Percentiles rank a stretch among this genome's conserved stretches.
Evolutionary conservation across 2,797 vertebrate species (phyloP).

Genomic region (Cyclura pinguis): DNA sequence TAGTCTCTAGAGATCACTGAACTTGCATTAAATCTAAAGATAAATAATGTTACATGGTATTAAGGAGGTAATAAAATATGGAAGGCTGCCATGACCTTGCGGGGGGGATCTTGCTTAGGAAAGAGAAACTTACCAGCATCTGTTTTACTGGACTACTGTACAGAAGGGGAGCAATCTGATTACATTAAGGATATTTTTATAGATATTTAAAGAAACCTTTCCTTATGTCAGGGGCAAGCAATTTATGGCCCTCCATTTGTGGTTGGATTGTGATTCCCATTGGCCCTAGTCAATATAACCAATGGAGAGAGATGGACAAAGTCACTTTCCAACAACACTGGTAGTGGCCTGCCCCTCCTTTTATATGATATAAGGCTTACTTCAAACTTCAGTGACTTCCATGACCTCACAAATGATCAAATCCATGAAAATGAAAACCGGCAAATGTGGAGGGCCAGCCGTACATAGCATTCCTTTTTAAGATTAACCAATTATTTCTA

Average conservation of each 20-base stretch:
- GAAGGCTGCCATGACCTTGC: conserved; percentile 18
- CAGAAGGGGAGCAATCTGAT: background rate
- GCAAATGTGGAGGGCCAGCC: too few relatives aligned
- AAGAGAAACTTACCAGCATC: background rate
- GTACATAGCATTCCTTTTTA: background rate
- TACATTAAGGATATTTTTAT: background rate
- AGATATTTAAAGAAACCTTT: background rate
- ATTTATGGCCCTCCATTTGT: background rate
- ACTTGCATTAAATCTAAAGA: conserved; percentile 37
- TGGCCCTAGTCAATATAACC: background rate
- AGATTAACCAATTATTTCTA: background rate
- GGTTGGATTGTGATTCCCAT: background rate
- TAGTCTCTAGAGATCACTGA: conserved; percentile 42
- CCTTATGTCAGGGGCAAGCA: background rate
- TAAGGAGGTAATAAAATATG: background rate
- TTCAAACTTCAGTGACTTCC: background rate
- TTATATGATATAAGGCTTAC: background rate
- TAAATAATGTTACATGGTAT: conserved; percentile 29
- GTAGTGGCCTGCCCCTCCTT: background rate
- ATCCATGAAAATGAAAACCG: too few relatives aligned
- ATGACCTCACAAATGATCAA: too few relatives aligned
- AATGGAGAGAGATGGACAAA: background rate
- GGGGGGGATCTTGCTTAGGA: conserved; percentile 1
- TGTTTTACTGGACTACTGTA: too few relatives aligned
- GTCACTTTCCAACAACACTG: background rate